Evolutionary conservation across 2,113 vertebrate genomes (phyloP).

Genomic region (Archilochus colubris): DNA sequence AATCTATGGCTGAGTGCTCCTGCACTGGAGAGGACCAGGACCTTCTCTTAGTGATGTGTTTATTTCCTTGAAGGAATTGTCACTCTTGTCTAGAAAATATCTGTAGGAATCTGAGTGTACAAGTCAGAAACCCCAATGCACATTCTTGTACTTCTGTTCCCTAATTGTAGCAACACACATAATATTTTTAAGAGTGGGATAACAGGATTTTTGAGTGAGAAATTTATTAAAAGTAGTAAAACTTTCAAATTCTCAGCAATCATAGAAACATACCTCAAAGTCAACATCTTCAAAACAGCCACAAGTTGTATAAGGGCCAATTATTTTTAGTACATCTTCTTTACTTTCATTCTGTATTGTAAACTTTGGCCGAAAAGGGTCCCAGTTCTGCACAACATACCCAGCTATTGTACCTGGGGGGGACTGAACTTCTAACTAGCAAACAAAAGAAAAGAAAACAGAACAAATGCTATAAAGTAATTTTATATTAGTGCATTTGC

Average conservation of each 20-base stretch:
- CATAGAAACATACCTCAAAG: constrained; percentile 78
- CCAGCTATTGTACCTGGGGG: constrained; percentile 79
- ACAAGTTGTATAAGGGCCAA: constrained; percentile 78
- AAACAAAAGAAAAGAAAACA: constrained; percentile 12
- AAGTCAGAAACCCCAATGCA: not conserved
- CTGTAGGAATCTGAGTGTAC: not conserved
- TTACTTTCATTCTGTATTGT: constrained; percentile 79
- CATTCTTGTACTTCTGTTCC: not conserved
- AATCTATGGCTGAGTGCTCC: not conserved
- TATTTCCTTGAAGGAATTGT: not conserved
- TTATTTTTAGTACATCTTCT: constrained; percentile 81
- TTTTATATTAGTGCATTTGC: not conserved
- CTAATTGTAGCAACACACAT: not conserved
- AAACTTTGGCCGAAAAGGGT: constrained; percentile 82
- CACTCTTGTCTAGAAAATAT: not conserved
- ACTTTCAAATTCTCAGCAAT: not conserved
- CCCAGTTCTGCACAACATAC: constrained; percentile 82
- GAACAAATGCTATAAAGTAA: not conserved
- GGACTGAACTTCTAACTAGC: constrained; percentile 81
- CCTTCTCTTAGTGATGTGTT: not conserved
- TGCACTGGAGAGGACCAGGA: not conserved
- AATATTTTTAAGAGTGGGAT: not conserved
- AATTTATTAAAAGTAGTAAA: not conserved
- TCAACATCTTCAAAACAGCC: constrained; percentile 82
- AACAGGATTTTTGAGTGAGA: not conserved